These are phyloP conservation scores for Monopis laevigella DNA, from an alignment of 2,888 invertebrate genomes.

Conservation along the genomic window DNA sequence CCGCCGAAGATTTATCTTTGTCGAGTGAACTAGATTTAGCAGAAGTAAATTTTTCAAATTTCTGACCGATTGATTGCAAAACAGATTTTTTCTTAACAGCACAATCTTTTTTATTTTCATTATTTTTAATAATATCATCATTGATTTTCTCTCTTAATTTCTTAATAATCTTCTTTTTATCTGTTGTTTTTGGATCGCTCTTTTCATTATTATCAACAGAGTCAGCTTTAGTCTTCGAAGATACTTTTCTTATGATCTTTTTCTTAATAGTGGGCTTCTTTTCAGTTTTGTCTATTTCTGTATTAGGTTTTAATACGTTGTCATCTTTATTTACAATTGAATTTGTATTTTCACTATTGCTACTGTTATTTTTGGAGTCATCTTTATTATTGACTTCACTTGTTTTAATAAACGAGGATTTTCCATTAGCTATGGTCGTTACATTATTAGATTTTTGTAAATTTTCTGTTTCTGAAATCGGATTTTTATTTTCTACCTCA, in stretches of 20 bases:
- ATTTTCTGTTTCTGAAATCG: constrained; percentile 25
- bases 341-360: not conserved
- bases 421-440: constrained; percentile 30
- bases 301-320: constrained; percentile 28
- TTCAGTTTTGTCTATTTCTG: constrained; percentile 34
- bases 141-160: constrained; percentile 47
- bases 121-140: constrained; percentile 18
- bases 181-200: constrained; percentile 35
- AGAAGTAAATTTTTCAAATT: constrained; percentile 74
- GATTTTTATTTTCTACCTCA: constrained; percentile 29
- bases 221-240: constrained; percentile 56
- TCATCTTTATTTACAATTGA: constrained; percentile 22
- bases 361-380: constrained; percentile 32
- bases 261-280: constrained; percentile 55
- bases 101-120: constrained; percentile 35
- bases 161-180: constrained; percentile 53
- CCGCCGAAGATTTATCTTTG: constrained; percentile 46
- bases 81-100: constrained; percentile 71
- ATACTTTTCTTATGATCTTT: constrained; percentile 54
- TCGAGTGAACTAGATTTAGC: constrained; percentile 58
- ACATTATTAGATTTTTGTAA: constrained; percentile 27
- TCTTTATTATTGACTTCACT: constrained; percentile 20
- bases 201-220: constrained; percentile 30
- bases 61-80: constrained; percentile 80
- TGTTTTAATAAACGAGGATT: constrained; percentile 8